Evolutionary conservation across 2,797 vertebrate genomes (phyloP), one percentile per base, ranked within the genome.

Genomic region (Rhodeus uyekii): DNA sequence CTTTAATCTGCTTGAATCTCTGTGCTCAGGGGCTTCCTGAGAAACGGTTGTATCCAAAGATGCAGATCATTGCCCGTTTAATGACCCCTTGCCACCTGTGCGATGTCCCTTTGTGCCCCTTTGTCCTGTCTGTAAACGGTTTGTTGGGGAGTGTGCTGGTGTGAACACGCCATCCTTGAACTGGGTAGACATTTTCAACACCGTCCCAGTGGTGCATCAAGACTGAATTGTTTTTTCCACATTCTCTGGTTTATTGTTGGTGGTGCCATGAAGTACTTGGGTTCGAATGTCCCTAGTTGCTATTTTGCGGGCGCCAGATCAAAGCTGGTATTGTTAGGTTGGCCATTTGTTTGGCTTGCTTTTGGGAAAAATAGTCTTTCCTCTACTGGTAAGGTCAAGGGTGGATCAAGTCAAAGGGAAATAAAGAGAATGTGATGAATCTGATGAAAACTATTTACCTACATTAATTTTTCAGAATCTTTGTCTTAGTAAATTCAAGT

Each of bases 301-400:
- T 65, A 71, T 78, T 86, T 67, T 81, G 82, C 34, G 72, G 85
- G 87, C 78, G 64, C 46, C 58, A 87, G 86, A 87, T 89, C 86
- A 90, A 90, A 86, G 85, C 78, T 73, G 65, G 64, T 74, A 85
- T 88, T 88, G 87, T 89, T 88, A 80, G 48, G 72, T 71, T 76
- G 68, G 68, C n/a, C 44, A 36, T 72, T 69, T 42, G 10, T 72
- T 84, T 85, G 22, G 71, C 76, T 71, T 83, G 64, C 74, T 48
- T 67, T 85, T 76, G 72, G n/a, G 75, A 58, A 73, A 61, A 48
- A 12, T 3, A 73, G 55, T 27, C 3, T 73, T 80, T 72, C 68
- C 55, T 80, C 16, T 38, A 69, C 77, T 42, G 22, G 48, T 75
- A 65, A 58, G 48, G 80, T 71, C 63, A 64, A 48, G 55, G 36